These are phyloP conservation scores for Podarcis raffonei DNA, from an alignment of 2,113 vertebrate genomes.

Conservation along the genomic window DNA sequence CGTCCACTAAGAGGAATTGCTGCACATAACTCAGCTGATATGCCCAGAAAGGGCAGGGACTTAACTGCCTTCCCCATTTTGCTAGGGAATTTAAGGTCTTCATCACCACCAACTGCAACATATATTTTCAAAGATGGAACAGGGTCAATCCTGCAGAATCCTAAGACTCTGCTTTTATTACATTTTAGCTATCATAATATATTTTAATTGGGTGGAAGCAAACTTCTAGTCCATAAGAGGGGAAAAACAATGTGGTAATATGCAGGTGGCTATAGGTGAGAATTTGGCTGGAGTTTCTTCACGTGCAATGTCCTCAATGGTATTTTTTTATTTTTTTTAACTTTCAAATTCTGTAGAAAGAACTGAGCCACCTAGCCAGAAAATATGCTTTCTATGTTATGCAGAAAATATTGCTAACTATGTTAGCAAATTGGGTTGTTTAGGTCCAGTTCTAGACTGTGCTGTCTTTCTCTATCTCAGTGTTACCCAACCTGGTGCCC, in stretches of 20 bases:
- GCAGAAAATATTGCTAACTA: too few relatives aligned
- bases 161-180: neutral
- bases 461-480: too few relatives aligned
- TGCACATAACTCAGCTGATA: neutral
- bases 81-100: neutral
- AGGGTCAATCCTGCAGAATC: neutral
- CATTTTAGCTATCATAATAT: neutral
- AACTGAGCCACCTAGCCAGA: neutral
- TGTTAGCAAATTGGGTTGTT: neutral
- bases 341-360: neutral
- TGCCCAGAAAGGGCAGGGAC: neutral
- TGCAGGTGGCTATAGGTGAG: neutral
- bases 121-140: neutral
- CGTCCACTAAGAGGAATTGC: neutral
- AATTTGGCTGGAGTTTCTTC: neutral
- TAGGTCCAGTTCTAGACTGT: neutral
- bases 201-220: neutral
- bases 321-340: neutral
- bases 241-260: neutral
- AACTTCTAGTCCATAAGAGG: neutral
- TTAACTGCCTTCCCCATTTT: neutral
- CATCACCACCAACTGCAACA: neutral
- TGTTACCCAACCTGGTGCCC: too few relatives aligned
- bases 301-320: neutral
- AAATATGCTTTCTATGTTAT: too few relatives aligned